Evolutionary conservation across 1,140 invertebrate genomes (phyloP).

Genomic region (Pararge aegeria): DNA sequence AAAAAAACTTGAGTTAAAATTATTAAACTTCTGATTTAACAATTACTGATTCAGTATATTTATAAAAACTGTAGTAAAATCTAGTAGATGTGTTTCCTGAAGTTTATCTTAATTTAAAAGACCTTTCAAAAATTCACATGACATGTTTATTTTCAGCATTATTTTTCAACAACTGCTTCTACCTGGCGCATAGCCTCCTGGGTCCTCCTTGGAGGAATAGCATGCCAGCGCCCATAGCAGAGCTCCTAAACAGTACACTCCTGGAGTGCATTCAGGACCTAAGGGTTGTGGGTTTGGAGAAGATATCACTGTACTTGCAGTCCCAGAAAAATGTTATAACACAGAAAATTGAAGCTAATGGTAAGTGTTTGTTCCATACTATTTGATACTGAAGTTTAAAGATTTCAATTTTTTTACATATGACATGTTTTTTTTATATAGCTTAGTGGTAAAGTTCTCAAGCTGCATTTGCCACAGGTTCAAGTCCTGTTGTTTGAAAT

Average conservation of each 20-base stretch:
- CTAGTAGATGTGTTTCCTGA: too few species aligned
- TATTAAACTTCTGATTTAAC: too few species aligned
- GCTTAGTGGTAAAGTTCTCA: too few species aligned
- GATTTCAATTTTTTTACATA: not conserved
- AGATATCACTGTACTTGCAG: conserved; percentile 67
- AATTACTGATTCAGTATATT: too few species aligned
- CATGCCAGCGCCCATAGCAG: conserved; percentile 45
- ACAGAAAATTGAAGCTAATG: conserved; percentile 53
- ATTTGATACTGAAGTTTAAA: not conserved
- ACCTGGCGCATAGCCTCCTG: conserved; percentile 69
- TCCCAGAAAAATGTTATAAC: conserved; percentile 58
- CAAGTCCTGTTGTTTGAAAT: too few species aligned
- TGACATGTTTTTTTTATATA: too few species aligned
- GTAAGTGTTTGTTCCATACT: conserved; percentile 34
- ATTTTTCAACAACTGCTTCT: conserved; percentile 78
- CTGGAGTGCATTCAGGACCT: conserved; percentile 68
- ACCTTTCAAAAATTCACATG: not conserved
- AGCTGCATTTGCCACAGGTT: too few species aligned
- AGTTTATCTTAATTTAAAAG: not conserved
- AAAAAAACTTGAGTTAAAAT: too few species aligned
- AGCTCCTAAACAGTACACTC: conserved; percentile 50
- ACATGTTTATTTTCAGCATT: conserved; percentile 50
- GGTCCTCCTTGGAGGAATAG: conserved; percentile 68
- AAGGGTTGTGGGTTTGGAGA: conserved; percentile 63
- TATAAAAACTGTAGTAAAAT: not conserved